These are phyloP conservation scores for Semotilus atromaculatus DNA, from an alignment of 2,797 vertebrate species.

Conservation along the genomic window DNA sequence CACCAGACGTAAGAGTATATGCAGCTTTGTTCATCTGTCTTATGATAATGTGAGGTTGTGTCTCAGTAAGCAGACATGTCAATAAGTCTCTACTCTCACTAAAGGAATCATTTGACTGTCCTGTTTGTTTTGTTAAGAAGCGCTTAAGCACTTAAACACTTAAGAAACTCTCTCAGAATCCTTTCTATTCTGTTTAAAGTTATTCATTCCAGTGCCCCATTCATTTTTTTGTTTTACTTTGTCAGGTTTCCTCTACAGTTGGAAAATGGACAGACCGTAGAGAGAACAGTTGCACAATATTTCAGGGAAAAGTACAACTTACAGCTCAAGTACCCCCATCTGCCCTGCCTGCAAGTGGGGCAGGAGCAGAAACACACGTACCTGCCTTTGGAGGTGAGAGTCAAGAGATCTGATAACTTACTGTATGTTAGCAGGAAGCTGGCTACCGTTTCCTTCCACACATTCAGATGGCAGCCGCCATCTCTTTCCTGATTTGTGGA, in stretches of 20 bases:
- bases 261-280: constrained; percentile 96
- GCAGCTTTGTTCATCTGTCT: not conserved
- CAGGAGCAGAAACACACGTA: constrained; percentile 99
- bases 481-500: not conserved
- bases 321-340: constrained; percentile 96
- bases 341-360: constrained; percentile 98
- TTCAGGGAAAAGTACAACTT: constrained; percentile 98
- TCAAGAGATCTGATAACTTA: not conserved
- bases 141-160: too few species aligned
- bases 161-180: not conserved
- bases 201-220: not conserved
- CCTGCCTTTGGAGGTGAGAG: constrained; percentile 93
- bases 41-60: not conserved
- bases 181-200: not conserved
- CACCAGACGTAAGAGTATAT: constrained; percentile 93
- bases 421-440: not conserved
- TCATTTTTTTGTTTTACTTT: constrained; percentile 2
- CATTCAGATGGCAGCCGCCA: not conserved
- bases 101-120: not conserved
- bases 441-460: not conserved
- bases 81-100: not conserved
- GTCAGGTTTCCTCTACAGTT: constrained; percentile 94
- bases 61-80: not conserved
- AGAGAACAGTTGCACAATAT: constrained; percentile 97
- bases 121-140: not conserved